Percentiles rank a stretch among this genome's conserved stretches.
Conservation (phyloP, 1,140 invertebrate species). For the Tribolium madens region DNA sequence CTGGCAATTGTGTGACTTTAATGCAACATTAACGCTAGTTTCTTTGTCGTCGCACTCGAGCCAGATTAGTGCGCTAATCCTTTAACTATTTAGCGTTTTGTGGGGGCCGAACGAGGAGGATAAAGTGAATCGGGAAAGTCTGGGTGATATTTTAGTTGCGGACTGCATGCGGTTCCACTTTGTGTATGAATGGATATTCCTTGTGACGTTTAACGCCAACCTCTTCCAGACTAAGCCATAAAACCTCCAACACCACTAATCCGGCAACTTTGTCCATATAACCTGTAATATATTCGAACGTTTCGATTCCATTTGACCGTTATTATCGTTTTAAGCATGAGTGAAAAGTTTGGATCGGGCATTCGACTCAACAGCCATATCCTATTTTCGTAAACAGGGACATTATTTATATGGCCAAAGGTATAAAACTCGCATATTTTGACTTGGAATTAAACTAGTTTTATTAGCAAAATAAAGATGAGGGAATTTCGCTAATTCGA, state of each 20-base stretch:
- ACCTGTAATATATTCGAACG: slow-evolving; percentile 31
- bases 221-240: slow-evolving; percentile 59
- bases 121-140: slow-evolving; percentile 57
- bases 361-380: neutral
- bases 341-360: slow-evolving; percentile 12
- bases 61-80: slow-evolving; percentile 36
- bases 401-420: slow-evolving; percentile 24
- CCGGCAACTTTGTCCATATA: slow-evolving; percentile 50
- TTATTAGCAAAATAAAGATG: slow-evolving; percentile 1
- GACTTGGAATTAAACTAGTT: neutral
- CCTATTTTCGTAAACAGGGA: slow-evolving; percentile 38
- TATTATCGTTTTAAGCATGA: slow-evolving; percentile 27
- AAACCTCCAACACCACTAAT: slow-evolving; percentile 53
- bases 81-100: slow-evolving; percentile 38
- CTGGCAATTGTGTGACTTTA: slow-evolving; percentile 25
- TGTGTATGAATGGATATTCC: slow-evolving; percentile 61
- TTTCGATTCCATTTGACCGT: slow-evolving; percentile 34
- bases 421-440: slow-evolving; percentile 28
- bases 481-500: slow-evolving; percentile 7
- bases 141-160: slow-evolving; percentile 58
- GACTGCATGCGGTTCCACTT: slow-evolving; percentile 55
- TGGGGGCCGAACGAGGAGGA: slow-evolving; percentile 38
- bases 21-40: slow-evolving; percentile 33
- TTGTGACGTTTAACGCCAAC: slow-evolving; percentile 60
- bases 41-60: slow-evolving; percentile 24